Evolutionary conservation across 1,140 invertebrate species (phyloP).

Genomic region (Zaprionus ornatus): DNA sequence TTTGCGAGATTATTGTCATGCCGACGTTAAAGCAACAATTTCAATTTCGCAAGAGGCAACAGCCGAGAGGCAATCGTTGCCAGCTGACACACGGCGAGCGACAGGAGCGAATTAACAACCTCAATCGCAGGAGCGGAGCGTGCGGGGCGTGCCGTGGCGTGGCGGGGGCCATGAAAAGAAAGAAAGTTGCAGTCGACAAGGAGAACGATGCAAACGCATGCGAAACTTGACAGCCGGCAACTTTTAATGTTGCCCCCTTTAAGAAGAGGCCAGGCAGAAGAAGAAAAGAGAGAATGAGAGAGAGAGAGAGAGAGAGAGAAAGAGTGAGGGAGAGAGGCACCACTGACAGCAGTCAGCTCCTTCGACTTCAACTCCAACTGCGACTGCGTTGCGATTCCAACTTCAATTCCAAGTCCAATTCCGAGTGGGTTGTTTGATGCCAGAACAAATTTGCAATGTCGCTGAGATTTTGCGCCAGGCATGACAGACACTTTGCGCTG

Average conservation of each 20-base stretch:
- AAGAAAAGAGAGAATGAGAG: neutral
- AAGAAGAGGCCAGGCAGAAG: constrained; percentile 9
- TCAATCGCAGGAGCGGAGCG: constrained; percentile 30
- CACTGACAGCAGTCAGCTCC: constrained; percentile 9
- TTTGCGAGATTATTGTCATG: constrained; percentile 82
- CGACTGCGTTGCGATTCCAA: constrained; percentile 37
- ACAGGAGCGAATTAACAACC: constrained; percentile 54
- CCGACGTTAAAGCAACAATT: constrained; percentile 79
- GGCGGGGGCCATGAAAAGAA: constrained; percentile 34
- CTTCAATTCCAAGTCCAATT: constrained; percentile 39
- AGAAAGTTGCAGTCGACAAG: constrained; percentile 46
- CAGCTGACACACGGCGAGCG: constrained; percentile 55
- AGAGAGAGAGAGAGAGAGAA: neutral
- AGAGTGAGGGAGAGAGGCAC: constrained; percentile 16
- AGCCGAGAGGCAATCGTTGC: constrained; percentile 40
- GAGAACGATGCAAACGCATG: constrained; percentile 64
- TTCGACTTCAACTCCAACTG: constrained; percentile 9
- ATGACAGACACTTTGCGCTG: constrained; percentile 53
- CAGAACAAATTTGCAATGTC: constrained; percentile 75
- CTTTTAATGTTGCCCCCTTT: constrained; percentile 71
- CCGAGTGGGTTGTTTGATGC: constrained; percentile 76
- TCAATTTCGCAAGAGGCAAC: constrained; percentile 59
- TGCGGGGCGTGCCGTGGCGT: neutral
- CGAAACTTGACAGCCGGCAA: constrained; percentile 77
- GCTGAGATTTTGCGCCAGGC: constrained; percentile 50